Evolutionary conservation across 2,888 invertebrate genomes (phyloP).

Genomic region (Rhimphoctona megacephalus): DNA sequence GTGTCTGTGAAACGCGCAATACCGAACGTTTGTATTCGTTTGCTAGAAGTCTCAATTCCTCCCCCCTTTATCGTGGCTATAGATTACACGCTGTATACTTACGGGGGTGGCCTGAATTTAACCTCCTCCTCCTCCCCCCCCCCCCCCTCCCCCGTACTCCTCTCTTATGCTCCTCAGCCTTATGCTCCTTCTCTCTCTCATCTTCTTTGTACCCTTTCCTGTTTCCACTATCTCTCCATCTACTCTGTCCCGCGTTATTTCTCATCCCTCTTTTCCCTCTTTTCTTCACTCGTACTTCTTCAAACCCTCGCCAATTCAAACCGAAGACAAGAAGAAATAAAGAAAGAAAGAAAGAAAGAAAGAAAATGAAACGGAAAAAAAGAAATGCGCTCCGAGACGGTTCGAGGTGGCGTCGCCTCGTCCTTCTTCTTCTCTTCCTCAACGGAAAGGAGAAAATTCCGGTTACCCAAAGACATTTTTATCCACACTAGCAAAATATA

Average conservation of each 20-base stretch:
- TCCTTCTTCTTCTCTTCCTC: conserved; percentile 34
- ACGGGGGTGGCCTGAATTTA: conserved; percentile 82
- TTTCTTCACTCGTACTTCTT: conserved; percentile 23
- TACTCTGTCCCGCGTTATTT: conserved; percentile 54
- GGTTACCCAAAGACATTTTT: conserved; percentile 80
- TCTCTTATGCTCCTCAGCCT: conserved; percentile 32
- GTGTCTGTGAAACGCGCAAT: conserved; percentile 56
- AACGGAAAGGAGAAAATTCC: conserved; percentile 70
- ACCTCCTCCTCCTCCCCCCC: too few species aligned
- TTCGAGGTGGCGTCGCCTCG: conserved; percentile 48
- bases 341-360: neutral
- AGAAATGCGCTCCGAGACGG: conserved; percentile 27
- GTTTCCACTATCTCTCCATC: conserved; percentile 31
- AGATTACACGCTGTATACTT: conserved; percentile 80
- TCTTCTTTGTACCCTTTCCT: conserved; percentile 38
- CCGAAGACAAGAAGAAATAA: conserved; percentile 6
- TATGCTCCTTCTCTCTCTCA: conserved; percentile 55
- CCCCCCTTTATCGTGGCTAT: conserved; percentile 68
- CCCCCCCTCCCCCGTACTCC: conserved; percentile 24
- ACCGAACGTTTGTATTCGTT: conserved; percentile 63
- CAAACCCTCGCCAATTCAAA: conserved; percentile 22
- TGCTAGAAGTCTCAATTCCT: conserved; percentile 31
- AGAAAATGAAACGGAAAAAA: neutral
- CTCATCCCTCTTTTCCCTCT: conserved; percentile 58
- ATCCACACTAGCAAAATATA: conserved; percentile 64